Conservation (phyloP, 2,113 vertebrate species). For the Callithrix jacchus region DNA sequence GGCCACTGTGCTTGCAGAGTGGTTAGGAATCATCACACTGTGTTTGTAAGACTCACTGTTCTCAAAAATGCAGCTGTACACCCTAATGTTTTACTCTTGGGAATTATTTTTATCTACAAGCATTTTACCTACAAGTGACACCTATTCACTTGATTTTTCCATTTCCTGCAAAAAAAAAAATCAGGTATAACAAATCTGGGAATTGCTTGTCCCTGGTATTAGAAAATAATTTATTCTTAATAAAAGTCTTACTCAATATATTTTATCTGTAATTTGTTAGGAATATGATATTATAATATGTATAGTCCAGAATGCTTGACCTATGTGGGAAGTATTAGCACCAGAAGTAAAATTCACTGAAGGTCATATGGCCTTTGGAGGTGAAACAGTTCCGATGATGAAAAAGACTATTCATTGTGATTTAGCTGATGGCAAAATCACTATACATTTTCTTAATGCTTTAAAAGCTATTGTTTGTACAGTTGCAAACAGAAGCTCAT, state of each 20-base stretch:
- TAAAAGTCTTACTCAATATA: neutral
- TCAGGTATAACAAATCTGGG: neutral
- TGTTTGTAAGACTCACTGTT: neutral
- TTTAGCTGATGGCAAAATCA: neutral
- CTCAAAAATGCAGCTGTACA: neutral
- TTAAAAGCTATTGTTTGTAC: neutral
- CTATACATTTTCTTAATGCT: neutral
- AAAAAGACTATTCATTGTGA: neutral
- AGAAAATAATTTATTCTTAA: neutral
- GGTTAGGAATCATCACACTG: slow-evolving; percentile 5
- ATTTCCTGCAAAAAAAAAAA: neutral
- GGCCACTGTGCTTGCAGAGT: neutral
- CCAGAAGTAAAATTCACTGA: neutral
- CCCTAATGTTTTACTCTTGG: neutral
- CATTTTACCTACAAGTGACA: neutral
- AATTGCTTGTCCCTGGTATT: neutral
- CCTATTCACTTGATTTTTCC: neutral
- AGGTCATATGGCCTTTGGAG: neutral
- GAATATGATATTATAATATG: neutral
- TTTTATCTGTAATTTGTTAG: neutral
- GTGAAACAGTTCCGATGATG: neutral
- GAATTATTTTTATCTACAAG: neutral
- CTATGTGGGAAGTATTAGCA: neutral
- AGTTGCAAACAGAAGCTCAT: neutral
- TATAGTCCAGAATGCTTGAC: too few species aligned